phyloP scores from a whole-genome alignment of 2,113 vertebrate genomes.

The Perccottus glenii region DNA sequence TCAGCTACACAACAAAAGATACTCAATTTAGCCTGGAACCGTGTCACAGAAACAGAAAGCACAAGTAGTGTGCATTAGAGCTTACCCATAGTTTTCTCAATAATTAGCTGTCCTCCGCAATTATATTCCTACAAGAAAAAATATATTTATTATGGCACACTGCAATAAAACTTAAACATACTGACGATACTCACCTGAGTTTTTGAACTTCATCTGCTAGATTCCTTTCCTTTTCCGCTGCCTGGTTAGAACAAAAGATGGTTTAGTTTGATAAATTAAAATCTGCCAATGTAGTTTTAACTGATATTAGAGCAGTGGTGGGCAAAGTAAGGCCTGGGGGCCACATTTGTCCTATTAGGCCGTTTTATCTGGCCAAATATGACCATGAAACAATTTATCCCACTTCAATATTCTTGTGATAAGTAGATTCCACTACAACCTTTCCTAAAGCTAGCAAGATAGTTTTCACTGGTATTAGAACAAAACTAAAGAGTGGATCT shows the following conservation, averaged over 20 bases:
- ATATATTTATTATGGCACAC: neutral
- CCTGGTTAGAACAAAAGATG: slow-evolving; percentile 67
- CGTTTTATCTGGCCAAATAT: too few relatives aligned
- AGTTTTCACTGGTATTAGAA: too few relatives aligned
- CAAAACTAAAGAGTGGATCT: too few relatives aligned
- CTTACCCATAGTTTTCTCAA: slow-evolving; percentile 85
- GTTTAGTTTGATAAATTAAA: neutral
- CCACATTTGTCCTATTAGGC: too few relatives aligned
- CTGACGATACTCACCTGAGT: slow-evolving; percentile 81
- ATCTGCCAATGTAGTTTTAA: too few relatives aligned
- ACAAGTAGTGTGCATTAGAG: neutral
- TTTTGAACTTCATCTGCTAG: slow-evolving; percentile 78
- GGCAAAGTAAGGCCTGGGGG: too few relatives aligned
- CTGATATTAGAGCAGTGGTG: too few relatives aligned
- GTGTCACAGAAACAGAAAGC: neutral
- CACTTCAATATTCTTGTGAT: too few relatives aligned
- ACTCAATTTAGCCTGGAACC: slow-evolving; percentile 59
- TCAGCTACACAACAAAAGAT: slow-evolving; percentile 48
- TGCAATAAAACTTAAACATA: neutral
- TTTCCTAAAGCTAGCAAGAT: too few relatives aligned
- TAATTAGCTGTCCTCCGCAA: slow-evolving; percentile 83
- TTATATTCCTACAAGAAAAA: slow-evolving; percentile 80
- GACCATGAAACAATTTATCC: too few relatives aligned
- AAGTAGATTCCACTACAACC: too few relatives aligned
- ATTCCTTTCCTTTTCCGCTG: slow-evolving; percentile 68